Conservation (phyloP, 2,113 vertebrate species). For the Grallaria varia region DNA sequence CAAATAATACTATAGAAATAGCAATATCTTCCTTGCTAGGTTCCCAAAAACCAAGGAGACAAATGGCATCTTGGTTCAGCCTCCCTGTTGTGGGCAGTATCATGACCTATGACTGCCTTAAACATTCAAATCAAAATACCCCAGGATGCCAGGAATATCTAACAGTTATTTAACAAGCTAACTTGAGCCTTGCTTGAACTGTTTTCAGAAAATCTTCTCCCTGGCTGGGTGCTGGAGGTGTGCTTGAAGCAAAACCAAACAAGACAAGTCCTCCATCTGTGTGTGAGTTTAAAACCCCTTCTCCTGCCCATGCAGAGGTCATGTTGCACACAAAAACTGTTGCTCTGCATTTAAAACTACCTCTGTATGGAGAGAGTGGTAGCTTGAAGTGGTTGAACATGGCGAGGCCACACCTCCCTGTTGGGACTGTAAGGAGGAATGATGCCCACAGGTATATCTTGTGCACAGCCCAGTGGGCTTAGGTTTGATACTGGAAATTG, state of each 20-base stretch:
- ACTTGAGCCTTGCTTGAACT: background rate
- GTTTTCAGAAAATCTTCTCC: background rate
- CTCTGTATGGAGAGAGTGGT: background rate
- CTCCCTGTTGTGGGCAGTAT: background rate
- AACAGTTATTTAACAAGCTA: background rate
- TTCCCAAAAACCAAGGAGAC: background rate
- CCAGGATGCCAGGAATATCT: background rate
- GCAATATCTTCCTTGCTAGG: background rate
- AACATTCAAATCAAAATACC: background rate
- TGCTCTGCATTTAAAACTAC: background rate
- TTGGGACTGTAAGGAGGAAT: background rate
- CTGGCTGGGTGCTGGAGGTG: background rate
- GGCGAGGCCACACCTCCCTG: background rate
- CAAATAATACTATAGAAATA: background rate
- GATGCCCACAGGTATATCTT: rapidly evolving
- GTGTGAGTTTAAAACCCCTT: background rate
- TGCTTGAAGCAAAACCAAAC: background rate
- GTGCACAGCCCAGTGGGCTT: background rate
- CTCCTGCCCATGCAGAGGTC: background rate
- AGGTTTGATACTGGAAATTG: background rate
- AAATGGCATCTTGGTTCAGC: background rate
- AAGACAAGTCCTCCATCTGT: background rate
- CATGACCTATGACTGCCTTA: background rate
- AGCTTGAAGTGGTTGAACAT: background rate
- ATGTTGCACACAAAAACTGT: background rate